A percentile compares a stretch with the other conserved stretches of the same genome.
phyloP scores from a whole-genome alignment of 2,797 vertebrate genomes.

The Selene dorsalis region DNA sequence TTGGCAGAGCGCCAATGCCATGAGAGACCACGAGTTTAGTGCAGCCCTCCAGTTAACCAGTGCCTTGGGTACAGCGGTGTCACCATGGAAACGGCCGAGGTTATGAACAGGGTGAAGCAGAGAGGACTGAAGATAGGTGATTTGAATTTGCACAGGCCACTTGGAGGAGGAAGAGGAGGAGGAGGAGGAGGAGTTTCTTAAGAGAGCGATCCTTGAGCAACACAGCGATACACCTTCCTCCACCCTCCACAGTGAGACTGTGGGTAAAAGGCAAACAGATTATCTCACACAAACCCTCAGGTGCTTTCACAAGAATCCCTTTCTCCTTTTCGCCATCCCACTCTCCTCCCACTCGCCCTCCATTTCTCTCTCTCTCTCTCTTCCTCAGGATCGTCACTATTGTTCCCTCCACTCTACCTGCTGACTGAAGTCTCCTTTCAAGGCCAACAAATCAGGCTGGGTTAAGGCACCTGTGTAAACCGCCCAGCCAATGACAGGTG shows the following conservation, averaged over 20 bases:
- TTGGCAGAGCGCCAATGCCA: conserved; percentile 62
- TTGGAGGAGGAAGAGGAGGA: conserved; percentile 30
- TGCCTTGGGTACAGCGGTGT: conserved; percentile 19
- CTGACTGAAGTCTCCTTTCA: conserved; percentile 79
- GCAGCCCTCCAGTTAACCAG: conserved; percentile 40
- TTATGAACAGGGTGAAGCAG: conserved; percentile 53
- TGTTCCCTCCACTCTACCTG: conserved; percentile 72
- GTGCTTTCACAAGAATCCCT: conserved; percentile 72
- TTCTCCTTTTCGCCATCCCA: conserved; percentile 49
- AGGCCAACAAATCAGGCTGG: conserved; percentile 61
- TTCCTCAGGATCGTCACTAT: conserved; percentile 61
- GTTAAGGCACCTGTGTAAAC: conserved; percentile 78
- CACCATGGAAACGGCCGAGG: conserved; percentile 62
- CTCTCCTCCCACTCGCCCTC: conserved; percentile 46
- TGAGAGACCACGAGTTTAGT: conserved; percentile 56
- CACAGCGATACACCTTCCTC: conserved; percentile 52
- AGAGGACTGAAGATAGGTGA: conserved; percentile 49
- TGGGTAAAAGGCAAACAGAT: conserved; percentile 75
- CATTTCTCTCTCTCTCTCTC: conserved; percentile 20
- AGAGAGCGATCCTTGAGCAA: conserved; percentile 49
- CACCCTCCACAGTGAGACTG: conserved; percentile 58
- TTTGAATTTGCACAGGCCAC: conserved; percentile 28
- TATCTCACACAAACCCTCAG: conserved; percentile 77
- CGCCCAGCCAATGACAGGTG: conserved; percentile 77
- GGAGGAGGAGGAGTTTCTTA: conserved; percentile 36